These are phyloP conservation scores for Oreotrochilus melanogaster DNA, from an alignment of 2,113 vertebrate genomes.

Conservation along the genomic window DNA sequence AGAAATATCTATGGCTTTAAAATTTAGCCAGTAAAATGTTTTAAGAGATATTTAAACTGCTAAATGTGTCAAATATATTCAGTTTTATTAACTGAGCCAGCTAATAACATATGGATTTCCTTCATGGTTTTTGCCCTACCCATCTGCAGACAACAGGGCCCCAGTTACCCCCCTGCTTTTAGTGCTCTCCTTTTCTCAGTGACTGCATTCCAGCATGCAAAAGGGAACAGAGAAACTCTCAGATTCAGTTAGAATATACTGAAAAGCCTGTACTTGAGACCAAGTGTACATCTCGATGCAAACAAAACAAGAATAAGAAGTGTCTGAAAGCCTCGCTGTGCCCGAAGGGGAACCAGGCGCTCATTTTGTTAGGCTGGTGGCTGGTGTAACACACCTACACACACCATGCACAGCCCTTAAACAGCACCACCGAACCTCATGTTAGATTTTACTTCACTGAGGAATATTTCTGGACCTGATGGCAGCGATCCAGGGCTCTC, in stretches of 20 bases:
- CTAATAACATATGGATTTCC: background rate
- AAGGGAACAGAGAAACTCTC: background rate
- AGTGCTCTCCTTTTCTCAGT: background rate
- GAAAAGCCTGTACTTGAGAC: background rate
- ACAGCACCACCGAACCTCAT: background rate
- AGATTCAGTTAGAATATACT: background rate
- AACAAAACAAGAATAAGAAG: background rate
- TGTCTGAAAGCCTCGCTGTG: background rate
- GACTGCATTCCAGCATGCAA: background rate
- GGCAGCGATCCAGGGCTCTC: background rate
- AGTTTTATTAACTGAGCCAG: background rate
- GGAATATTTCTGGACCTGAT: background rate
- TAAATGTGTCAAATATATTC: background rate
- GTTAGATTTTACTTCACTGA: background rate
- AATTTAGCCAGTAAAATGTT: background rate
- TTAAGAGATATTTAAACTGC: background rate
- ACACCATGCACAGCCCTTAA: background rate
- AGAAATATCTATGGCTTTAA: background rate
- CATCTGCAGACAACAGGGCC: background rate
- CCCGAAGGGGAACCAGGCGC: background rate
- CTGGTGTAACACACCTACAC: background rate
- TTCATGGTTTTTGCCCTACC: background rate
- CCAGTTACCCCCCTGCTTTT: background rate
- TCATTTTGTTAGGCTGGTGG: accelerated
- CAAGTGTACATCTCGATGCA: background rate